phyloP scores from a whole-genome alignment of 2,888 invertebrate genomes.

The Xestoiulus laeticollis region DNA sequence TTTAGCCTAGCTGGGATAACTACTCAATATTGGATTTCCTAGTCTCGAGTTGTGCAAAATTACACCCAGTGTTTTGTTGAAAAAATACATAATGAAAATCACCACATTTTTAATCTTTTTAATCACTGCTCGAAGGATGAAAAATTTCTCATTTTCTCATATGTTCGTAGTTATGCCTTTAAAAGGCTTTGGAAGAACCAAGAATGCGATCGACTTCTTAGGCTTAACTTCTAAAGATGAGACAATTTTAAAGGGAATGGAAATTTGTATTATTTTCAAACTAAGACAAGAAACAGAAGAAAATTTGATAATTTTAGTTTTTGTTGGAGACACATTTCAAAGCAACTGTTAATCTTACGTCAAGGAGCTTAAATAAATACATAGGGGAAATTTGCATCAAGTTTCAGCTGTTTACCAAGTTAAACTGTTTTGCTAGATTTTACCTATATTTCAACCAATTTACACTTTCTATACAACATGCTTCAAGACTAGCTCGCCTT shows the following conservation, averaged over 20 bases:
- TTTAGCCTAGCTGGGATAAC: conserved; percentile 42
- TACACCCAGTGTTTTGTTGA: background rate
- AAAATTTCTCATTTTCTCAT: background rate
- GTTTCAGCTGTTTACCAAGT: too few species aligned
- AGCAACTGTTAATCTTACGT: too few species aligned
- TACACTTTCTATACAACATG: too few species aligned
- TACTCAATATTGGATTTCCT: conserved; percentile 20
- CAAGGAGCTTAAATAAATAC: too few species aligned
- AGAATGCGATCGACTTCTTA: background rate
- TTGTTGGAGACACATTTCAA: too few species aligned
- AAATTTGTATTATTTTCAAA: too few species aligned
- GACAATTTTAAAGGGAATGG: background rate
- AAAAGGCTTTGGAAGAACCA: background rate
- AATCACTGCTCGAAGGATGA: background rate
- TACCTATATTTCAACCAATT: too few species aligned
- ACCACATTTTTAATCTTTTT: background rate
- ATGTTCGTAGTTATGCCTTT: background rate
- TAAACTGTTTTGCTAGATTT: too few species aligned
- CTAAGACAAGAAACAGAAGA: too few species aligned
- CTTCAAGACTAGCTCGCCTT: too few species aligned
- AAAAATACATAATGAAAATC: background rate
- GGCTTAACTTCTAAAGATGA: background rate
- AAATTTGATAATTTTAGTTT: too few species aligned
- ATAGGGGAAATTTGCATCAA: too few species aligned
- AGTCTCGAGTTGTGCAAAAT: background rate